These are phyloP conservation scores for Podarcis cretensis DNA, from an alignment of 2,113 vertebrate species.

Conservation along the genomic window DNA sequence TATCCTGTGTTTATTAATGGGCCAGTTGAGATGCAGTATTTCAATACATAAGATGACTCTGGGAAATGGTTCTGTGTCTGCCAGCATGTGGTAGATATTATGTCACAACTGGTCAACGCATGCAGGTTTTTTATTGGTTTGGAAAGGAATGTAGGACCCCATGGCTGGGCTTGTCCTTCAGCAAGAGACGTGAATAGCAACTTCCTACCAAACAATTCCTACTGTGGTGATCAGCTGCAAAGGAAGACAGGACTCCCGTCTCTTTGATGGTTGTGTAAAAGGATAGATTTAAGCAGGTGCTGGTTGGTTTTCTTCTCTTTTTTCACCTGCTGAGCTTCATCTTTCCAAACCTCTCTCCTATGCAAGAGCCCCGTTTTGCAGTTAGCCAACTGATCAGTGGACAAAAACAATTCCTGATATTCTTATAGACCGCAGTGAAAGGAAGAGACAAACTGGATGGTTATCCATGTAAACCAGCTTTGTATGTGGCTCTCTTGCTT, in stretches of 20 bases:
- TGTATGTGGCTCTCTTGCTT: background rate
- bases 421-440: background rate
- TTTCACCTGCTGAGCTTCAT: background rate
- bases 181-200: background rate
- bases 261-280: background rate
- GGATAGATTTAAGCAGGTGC: too few species aligned
- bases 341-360: background rate
- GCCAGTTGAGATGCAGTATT: background rate
- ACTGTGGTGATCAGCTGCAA: background rate
- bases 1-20: background rate
- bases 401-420: background rate
- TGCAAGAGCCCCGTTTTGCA: background rate
- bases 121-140: background rate
- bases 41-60: background rate
- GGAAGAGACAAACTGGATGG: background rate
- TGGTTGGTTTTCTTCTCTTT: too few species aligned
- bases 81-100: background rate
- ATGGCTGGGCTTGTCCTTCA: background rate
- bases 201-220: background rate
- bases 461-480: background rate
- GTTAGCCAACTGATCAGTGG: background rate
- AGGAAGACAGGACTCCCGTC: background rate
- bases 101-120: background rate
- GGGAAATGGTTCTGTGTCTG: background rate
- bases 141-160: background rate